phyloP scores from a whole-genome alignment of 2,113 vertebrate species.

The Halcyon senegalensis region DNA sequence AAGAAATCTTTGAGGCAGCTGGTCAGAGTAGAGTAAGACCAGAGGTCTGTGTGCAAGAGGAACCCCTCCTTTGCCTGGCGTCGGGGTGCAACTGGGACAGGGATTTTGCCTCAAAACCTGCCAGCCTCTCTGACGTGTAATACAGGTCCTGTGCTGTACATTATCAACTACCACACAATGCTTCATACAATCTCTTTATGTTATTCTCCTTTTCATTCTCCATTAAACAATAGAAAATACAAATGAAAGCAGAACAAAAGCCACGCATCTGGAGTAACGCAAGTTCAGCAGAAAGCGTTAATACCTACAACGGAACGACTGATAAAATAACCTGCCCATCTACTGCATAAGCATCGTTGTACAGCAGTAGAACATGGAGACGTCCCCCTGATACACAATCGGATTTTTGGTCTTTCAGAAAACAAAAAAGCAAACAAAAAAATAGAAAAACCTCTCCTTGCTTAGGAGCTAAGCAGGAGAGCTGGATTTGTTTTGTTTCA shows the following conservation, averaged over 20 bases:
- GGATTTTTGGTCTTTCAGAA: slow-evolving; percentile 72
- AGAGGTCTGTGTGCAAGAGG: background rate
- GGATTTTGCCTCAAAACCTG: slow-evolving; percentile 32
- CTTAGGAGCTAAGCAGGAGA: slow-evolving; percentile 54
- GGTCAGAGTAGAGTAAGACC: background rate
- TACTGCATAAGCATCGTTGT: slow-evolving; percentile 46
- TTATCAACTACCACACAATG: slow-evolving; percentile 21
- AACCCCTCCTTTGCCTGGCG: slow-evolving; percentile 14
- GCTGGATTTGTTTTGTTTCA: slow-evolving; percentile 65
- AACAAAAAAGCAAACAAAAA: slow-evolving; percentile 6
- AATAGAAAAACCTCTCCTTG: slow-evolving; percentile 44
- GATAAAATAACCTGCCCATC: slow-evolving; percentile 34
- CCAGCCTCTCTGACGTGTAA: background rate
- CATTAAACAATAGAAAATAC: slow-evolving; percentile 74
- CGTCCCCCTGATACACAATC: slow-evolving; percentile 57
- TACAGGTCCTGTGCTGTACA: slow-evolving; percentile 31
- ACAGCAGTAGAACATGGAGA: slow-evolving; percentile 56
- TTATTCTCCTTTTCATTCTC: slow-evolving; percentile 40
- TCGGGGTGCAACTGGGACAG: background rate
- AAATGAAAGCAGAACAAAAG: slow-evolving; percentile 74
- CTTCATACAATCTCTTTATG: slow-evolving; percentile 37
- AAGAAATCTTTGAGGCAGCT: slow-evolving; percentile 12
- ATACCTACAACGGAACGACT: slow-evolving; percentile 52
- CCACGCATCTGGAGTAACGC: slow-evolving; percentile 62
- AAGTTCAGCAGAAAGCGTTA: slow-evolving; percentile 21